Evolutionary conservation across 2,113 vertebrate genomes (phyloP), one percentile per base, ranked within the genome.

Genomic region (Amphilophus citrinellus): DNA sequence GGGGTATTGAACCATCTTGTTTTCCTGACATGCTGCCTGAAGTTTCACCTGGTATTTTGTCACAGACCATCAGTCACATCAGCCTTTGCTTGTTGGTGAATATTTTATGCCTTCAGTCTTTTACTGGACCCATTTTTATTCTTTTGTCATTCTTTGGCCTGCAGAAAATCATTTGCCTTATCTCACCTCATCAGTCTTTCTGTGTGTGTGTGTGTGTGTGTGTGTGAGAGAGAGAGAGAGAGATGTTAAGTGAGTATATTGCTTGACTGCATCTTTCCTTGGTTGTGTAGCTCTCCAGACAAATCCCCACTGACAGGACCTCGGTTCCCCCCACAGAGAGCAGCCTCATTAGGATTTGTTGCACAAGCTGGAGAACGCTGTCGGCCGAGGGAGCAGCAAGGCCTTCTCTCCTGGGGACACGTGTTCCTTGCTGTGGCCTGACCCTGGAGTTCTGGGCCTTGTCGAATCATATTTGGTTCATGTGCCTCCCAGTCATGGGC

Each of bases 381-480:
- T 76, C 76, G 76, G 84, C 88, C 80, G 61, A 89, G 79, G 80
- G 76, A 83, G 82, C 76, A 75, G 44, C 59, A 18, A 39, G 87
- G 62, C 59, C 61, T 81, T 77, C 56, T 77, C 83, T 90, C 83
- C 71, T 17, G 14, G 66, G 83, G 86, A 90, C 86, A 89, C 91
- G 82, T 88, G 88, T 90, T 93, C 85, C 86, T 88, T 9, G 79
- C 91, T 85, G 85, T 18, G 61, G 78, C 61, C 66, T 91, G 90
- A 93, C 89, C 92, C 88, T 11, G 79, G 15, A 88, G 87, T 84
- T 92, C 76, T 77, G 57, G 77, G 83, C 73, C 90, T 80, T 93
- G 93, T 94, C 92, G 4, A 83, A 86, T 93, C 88, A 58, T 77
- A 93, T 94, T 92, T 94, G 90, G 82, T 89, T 95, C 89, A 92